Base-by-base conservation (phyloP, 2,888 invertebrate species). In the Leptopilina syphax region DNA sequence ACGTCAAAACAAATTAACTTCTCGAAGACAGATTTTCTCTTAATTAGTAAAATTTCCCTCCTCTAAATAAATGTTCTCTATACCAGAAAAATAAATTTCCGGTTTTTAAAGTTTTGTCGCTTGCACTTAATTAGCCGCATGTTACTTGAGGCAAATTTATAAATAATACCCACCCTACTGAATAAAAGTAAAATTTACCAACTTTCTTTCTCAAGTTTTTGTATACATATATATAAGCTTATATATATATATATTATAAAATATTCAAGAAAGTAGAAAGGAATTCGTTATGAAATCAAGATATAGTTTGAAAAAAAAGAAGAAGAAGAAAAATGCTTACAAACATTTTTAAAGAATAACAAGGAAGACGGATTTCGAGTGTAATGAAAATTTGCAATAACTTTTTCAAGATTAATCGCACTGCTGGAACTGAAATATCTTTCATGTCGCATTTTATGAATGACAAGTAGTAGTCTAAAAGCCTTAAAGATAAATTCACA, bases 271-370 rank as follows among this genome's bases (percentile, higher is more conserved):
- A 70, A 57, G 54, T 13, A 27, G 73, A 73, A 73, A 73, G 73
- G 73, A 73, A 57, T 73, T 27, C 54, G 54, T 70, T 70, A 54
- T 70, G 70, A 70, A 27, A 70, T 50, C 13, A 18, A 18, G 27
- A 50, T 54, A 27, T 13, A 7, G 54, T 70, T 70, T 34, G 54
- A 18, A 54, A 50, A 54, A 50, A 50, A 3, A 4, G 9, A 1
- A 9, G 47, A 47, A 47, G 9, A 47, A 47, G 9, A 50, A 67
- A 70, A 70, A 73, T 73, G 13, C 68, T 3, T 50, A 3, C 3
- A 54, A 70, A 50, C 13, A 34, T 73, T n/a, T 1, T 10, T 27
- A 70, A 44, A 44, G 44, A 8, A 18, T 24, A 50, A 50, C 68
- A 54, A 70, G 50, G 24, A 27, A 70, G 7, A 8, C 10, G 27